Evolutionary conservation across 2,113 vertebrate genomes (phyloP).

Genomic region (Pao palembangensis): DNA sequence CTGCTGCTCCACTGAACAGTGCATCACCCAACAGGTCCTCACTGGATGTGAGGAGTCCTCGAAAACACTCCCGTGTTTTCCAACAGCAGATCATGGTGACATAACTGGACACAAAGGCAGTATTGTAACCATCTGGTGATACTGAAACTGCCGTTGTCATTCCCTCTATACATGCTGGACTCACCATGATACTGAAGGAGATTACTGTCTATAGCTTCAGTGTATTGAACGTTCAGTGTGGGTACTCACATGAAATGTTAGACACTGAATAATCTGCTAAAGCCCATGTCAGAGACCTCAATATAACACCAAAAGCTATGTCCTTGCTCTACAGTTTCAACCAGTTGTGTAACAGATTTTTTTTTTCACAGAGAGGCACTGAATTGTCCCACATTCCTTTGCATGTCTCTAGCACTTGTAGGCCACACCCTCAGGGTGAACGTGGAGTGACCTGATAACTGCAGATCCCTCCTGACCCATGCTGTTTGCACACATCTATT

Average conservation of each 20-base stretch:
- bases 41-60: constrained; percentile 33
- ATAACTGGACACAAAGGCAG: constrained; percentile 52
- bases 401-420: constrained; percentile 15
- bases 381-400: constrained; percentile 33
- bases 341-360: not conserved
- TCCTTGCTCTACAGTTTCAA: not conserved
- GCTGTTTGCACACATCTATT: constrained; percentile 47
- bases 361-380: constrained; percentile 1
- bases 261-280: constrained; percentile 21
- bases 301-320: constrained; percentile 7
- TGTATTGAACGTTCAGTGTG: constrained; percentile 6
- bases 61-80: constrained; percentile 22
- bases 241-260: constrained; percentile 30
- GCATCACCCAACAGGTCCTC: constrained; percentile 28
- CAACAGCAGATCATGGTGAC: constrained; percentile 38
- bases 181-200: constrained; percentile 32
- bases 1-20: constrained; percentile 36
- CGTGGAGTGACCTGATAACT: constrained; percentile 55
- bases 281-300: constrained; percentile 12
- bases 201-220: constrained; percentile 39
- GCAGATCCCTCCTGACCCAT: constrained; percentile 37
- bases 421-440: constrained; percentile 45
- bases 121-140: constrained; percentile 49
- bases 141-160: constrained; percentile 57
- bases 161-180: constrained; percentile 31